Conservation (phyloP, 2,888 invertebrate species). For the Scotopteryx bipunctaria region DNA sequence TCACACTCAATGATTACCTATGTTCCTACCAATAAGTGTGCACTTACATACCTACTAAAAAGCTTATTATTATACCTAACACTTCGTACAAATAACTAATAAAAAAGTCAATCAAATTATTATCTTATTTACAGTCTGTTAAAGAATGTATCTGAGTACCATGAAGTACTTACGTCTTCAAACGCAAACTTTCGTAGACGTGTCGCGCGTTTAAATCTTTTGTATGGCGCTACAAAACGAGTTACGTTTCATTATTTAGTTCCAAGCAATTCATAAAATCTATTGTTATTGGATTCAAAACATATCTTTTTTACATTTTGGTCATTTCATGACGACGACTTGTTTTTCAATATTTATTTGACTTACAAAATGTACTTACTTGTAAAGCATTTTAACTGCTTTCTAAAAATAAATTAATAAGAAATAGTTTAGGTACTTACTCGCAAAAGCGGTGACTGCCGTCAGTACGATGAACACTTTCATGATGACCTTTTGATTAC, state of each 20-base stretch:
- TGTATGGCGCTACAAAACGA: constrained; percentile 32
- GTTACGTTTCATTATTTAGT: background rate
- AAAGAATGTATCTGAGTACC: no score
- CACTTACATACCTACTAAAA: no score
- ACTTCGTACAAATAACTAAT: no score
- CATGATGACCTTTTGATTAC: constrained; percentile 73
- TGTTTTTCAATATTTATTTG: background rate
- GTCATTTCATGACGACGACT: background rate
- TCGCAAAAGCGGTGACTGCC: constrained; percentile 73
- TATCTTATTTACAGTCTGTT: no score
- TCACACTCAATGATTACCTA: no score
- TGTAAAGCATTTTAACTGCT: background rate
- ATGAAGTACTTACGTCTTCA: background rate
- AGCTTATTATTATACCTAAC: no score
- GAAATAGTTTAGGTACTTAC: constrained; percentile 67
- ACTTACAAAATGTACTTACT: background rate
- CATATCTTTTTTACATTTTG: no score
- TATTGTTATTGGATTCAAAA: no score
- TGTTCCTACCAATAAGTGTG: no score
- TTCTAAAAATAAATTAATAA: background rate
- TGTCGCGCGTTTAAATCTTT: constrained; percentile 57
- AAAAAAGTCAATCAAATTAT: no score
- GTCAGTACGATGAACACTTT: constrained; percentile 80
- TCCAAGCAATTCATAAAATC: background rate
- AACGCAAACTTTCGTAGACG: constrained; percentile 7